phyloP scores from a whole-genome alignment of 2,113 vertebrate genomes.

The Zosterops pallidus region DNA sequence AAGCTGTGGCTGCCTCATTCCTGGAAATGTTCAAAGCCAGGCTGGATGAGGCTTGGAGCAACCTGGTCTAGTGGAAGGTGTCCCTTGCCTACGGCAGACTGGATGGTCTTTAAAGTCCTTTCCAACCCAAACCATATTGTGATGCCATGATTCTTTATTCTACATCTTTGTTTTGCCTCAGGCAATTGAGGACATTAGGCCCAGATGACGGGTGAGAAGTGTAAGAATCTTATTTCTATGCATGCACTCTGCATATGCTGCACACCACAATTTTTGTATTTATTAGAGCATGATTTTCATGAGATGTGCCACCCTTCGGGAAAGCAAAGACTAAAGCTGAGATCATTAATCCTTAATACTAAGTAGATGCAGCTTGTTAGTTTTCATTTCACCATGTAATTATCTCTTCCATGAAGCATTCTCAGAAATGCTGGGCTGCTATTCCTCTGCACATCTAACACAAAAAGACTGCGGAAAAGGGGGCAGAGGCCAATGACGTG shows the following conservation, averaged over 20 bases:
- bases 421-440: not conserved
- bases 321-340: not conserved
- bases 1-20: not conserved
- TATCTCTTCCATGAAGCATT: not conserved
- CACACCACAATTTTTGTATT: not conserved
- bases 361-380: constrained; percentile 34
- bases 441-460: not conserved
- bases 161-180: not conserved
- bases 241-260: too few relatives aligned
- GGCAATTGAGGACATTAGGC: not conserved
- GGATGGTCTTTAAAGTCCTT: not conserved
- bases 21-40: not conserved
- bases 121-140: not conserved
- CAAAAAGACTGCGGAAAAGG: fast-evolving
- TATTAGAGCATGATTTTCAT: not conserved
- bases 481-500: fast-evolving
- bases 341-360: constrained; percentile 33
- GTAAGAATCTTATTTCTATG: not conserved
- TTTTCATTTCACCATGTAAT: constrained; percentile 16
- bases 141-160: not conserved
- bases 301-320: not conserved
- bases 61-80: not conserved
- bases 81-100: not conserved
- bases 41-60: not conserved
- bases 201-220: fast-evolving